Conservation (phyloP, 2,888 invertebrate species). For the Lasius fuliginosus region DNA sequence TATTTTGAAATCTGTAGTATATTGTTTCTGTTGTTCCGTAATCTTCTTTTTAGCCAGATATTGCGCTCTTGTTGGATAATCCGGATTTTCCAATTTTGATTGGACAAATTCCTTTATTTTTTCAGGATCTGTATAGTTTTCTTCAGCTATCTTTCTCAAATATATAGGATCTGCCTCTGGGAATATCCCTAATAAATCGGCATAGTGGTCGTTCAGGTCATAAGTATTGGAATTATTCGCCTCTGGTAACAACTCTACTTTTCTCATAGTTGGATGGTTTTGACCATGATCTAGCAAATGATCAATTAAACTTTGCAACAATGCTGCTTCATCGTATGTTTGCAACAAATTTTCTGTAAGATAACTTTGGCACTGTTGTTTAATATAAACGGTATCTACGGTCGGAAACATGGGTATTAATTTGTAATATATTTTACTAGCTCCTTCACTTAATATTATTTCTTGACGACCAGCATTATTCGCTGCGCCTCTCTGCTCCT, state of each 20-base stretch:
- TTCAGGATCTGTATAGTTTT: slow-evolving; percentile 63
- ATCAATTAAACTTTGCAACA: slow-evolving; percentile 9
- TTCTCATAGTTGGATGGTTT: not conserved
- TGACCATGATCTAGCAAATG: slow-evolving; percentile 32
- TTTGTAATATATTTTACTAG: slow-evolving; percentile 65
- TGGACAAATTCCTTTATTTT: slow-evolving; percentile 75
- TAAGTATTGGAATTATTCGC: not conserved
- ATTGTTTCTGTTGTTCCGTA: slow-evolving; percentile 85
- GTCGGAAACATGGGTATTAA: slow-evolving; percentile 76
- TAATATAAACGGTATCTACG: slow-evolving; percentile 71
- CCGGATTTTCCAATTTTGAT: slow-evolving; percentile 68
- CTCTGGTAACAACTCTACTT: not conserved
- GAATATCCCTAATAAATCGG: slow-evolving; percentile 78
- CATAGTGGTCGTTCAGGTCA: slow-evolving; percentile 69
- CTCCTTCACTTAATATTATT: not conserved
- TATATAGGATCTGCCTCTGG: slow-evolving; percentile 81
- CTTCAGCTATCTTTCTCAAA: slow-evolving; percentile 71
- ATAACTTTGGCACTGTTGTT: slow-evolving; percentile 59
- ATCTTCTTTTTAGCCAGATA: slow-evolving; percentile 69
- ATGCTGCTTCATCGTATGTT: too few species aligned
- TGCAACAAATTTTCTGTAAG: too few species aligned
- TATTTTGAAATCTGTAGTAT: slow-evolving; percentile 85
- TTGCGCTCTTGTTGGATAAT: slow-evolving; percentile 79
- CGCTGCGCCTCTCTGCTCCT: too few species aligned
- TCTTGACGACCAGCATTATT: not conserved